These are phyloP conservation scores for Vanessa atalanta DNA, from an alignment of 1,140 invertebrate species.

Conservation along the genomic window DNA sequence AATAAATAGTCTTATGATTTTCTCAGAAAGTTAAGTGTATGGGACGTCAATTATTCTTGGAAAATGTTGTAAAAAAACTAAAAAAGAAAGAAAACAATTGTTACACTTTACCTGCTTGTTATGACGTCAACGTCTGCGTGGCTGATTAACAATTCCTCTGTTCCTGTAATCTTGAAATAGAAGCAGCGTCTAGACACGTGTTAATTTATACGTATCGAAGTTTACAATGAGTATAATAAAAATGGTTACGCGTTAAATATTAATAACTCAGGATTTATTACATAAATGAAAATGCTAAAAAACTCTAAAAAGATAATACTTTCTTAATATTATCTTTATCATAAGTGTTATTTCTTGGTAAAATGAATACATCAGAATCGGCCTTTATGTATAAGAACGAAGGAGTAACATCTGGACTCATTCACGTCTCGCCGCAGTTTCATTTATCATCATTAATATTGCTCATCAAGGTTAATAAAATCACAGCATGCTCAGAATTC, in stretches of 20 bases:
- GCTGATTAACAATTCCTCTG: not conserved
- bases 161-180: not conserved
- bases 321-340: not conserved
- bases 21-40: too few species aligned
- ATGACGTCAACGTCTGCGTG: not conserved
- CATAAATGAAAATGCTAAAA: too few species aligned
- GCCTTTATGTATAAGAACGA: not conserved
- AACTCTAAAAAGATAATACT: not conserved
- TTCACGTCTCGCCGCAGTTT: conserved; percentile 14
- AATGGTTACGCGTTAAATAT: too few species aligned
- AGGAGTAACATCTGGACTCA: conserved; percentile 4
- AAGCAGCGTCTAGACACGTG: too few species aligned
- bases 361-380: not conserved
- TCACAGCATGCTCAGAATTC: conserved; percentile 29
- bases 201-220: too few species aligned
- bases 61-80: too few species aligned
- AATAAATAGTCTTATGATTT: too few species aligned
- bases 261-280: too few species aligned
- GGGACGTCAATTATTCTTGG: too few species aligned
- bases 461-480: conserved; percentile 36
- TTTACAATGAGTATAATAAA: too few species aligned
- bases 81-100: not conserved
- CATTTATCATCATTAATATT: conserved; percentile 33
- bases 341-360: not conserved
- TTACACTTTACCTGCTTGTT: not conserved